phyloP scores from a whole-genome alignment of 2,113 vertebrate species.

The Centropristis striata region DNA sequence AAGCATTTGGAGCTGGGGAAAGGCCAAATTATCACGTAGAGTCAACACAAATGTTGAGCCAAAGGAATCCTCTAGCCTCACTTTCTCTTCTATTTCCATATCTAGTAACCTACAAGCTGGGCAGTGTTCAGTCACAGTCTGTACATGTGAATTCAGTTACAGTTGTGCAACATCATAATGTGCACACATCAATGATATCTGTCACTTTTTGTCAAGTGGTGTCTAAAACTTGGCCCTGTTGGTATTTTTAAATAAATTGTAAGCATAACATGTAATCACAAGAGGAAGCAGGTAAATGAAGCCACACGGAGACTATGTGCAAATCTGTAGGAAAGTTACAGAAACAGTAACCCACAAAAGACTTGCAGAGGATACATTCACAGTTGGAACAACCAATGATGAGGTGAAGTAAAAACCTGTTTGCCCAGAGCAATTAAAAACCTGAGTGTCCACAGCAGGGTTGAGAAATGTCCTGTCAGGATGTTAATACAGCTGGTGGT shows the following conservation, averaged over 20 bases:
- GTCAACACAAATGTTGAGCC: too few species aligned
- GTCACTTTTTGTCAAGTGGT: not conserved
- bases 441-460: not conserved
- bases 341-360: not conserved
- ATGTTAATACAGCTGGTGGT: constrained; percentile 20
- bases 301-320: not conserved
- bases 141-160: too few species aligned
- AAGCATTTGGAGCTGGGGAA: too few species aligned
- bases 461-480: not conserved
- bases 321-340: not conserved
- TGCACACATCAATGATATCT: not conserved
- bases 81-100: too few species aligned
- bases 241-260: not conserved
- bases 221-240: not conserved
- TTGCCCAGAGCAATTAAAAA: constrained; percentile 18
- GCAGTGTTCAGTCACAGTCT: not conserved
- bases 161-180: not conserved
- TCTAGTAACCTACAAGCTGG: not conserved
- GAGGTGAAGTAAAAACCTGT: constrained; percentile 13
- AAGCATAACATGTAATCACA: not conserved
- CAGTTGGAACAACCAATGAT: not conserved
- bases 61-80: too few species aligned
- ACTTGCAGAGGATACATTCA: not conserved
- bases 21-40: too few species aligned
- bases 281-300: not conserved